Evolutionary conservation across 2,888 invertebrate species (phyloP), one percentile per base, ranked within the genome.

Genomic region (Rosalia funebris): DNA sequence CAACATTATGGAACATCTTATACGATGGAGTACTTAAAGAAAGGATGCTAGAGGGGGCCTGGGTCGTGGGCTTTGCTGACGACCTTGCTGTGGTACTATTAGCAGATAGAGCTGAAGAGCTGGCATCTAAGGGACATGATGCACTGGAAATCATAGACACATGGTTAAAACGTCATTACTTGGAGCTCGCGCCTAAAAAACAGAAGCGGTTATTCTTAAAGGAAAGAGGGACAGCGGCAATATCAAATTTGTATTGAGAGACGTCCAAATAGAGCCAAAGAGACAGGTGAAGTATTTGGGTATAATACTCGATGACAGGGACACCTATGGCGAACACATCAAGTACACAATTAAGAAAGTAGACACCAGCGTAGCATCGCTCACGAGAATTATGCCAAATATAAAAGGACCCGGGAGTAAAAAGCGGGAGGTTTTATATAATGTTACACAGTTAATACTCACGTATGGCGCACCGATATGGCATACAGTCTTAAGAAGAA

Each of bases 351-450:
- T 42, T 15, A 42, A 17, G 15, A 42, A 15, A 42, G 42, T 19
- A 10, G 42, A 42, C 9, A n/a, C 42, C 3, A 17, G 25, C 5
- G 25, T 32, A 14, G 32, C 46, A 11, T 46, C 46, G 9, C 25
- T 46, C 14, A 32, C 25, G 9, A 46, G 46, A 46, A 46, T 46
- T 16, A 46, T 46, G 46, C 25, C 46, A 9, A 46, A 46, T 7
- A 25, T 46, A 25, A 32, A 32, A 46, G 25, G 7, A 32, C 31
- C 25, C 7, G 46, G 46, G 25, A 25, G 32, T 15, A 46, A 31
- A 46, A 11, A n/a, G 42, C 2, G 16, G 37, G 14, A 14, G 10
- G 12, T 37, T 37, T 14, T 37, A 5, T 37, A 14, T n/a, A 37
- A 14, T n/a, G 37, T 37, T 3, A 14, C 14, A 5, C 12, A 37